A percentile compares a stretch with the other conserved stretches of the same genome.
These are phyloP conservation scores for Nesogale talazaci DNA, from an alignment of 2,113 vertebrate species.

Conservation along the genomic window DNA sequence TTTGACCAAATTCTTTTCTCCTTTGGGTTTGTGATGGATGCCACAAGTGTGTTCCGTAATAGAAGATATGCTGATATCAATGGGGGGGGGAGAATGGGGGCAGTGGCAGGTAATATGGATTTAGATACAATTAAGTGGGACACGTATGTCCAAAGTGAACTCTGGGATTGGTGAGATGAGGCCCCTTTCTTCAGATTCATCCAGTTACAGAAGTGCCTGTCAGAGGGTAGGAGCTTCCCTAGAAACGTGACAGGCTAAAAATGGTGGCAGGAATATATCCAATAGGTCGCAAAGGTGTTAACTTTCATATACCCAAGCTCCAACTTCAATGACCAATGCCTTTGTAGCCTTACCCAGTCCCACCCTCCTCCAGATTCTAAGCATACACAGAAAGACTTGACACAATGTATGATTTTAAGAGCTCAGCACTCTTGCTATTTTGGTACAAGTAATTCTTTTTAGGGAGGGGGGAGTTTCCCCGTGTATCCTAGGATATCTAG, in stretches of 20 bases:
- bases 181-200: too few relatives aligned
- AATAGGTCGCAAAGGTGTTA: neutral
- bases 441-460: neutral
- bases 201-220: too few relatives aligned
- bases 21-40: neutral
- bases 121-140: neutral
- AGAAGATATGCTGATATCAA: neutral
- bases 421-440: neutral
- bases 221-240: too few relatives aligned
- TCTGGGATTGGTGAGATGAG: too few relatives aligned
- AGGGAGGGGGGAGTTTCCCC: neutral
- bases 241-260: too few relatives aligned
- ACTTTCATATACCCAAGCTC: neutral
- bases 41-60: neutral
- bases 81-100: too few relatives aligned
- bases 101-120: neutral
- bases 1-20: neutral
- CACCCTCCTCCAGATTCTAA: neutral
- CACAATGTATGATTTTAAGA: neutral
- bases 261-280: too few relatives aligned
- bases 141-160: neutral
- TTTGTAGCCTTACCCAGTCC: neutral
- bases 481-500: neutral
- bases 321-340: slow-evolving; percentile 35
- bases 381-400: too few relatives aligned